phyloP scores from a whole-genome alignment of 1,140 invertebrate genomes.

The Sinonovacula constricta region DNA sequence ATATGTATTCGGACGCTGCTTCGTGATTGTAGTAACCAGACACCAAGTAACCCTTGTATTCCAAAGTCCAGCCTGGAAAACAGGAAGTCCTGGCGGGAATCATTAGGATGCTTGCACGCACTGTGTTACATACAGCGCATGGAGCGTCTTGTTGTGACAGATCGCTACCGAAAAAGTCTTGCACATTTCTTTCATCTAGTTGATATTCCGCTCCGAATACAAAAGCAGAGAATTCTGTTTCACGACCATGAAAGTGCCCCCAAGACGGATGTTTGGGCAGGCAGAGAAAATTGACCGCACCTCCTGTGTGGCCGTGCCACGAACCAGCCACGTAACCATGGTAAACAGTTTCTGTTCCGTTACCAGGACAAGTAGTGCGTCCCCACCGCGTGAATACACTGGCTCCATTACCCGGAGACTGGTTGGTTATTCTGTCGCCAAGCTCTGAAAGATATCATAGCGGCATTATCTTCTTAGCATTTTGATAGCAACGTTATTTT shows the following conservation, averaged over 20 bases:
- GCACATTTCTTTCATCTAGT: not conserved
- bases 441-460: too few relatives aligned
- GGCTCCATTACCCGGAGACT: conserved; percentile 2
- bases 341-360: conserved; percentile 21
- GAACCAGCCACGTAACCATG: conserved; percentile 16
- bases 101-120: conserved; percentile 35
- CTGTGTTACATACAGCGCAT: conserved; percentile 51
- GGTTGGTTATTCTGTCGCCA: too few relatives aligned
- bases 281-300: conserved; percentile 13
- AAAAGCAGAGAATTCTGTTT: not conserved
- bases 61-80: conserved; percentile 38
- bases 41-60: conserved; percentile 59
- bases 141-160: conserved; percentile 34
- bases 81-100: conserved; percentile 49
- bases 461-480: too few relatives aligned
- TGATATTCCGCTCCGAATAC: conserved; percentile 15
- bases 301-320: not conserved
- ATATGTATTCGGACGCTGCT: conserved; percentile 40
- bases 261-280: conserved; percentile 19
- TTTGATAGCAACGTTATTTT: too few relatives aligned
- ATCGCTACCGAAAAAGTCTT: not conserved
- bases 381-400: too few relatives aligned
- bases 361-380: too few relatives aligned
- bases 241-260: not conserved
- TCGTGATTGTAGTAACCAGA: conserved; percentile 15